These are phyloP conservation scores for Heptranchias perlo DNA, from an alignment of 2,113 vertebrate species.

Conservation along the genomic window DNA sequence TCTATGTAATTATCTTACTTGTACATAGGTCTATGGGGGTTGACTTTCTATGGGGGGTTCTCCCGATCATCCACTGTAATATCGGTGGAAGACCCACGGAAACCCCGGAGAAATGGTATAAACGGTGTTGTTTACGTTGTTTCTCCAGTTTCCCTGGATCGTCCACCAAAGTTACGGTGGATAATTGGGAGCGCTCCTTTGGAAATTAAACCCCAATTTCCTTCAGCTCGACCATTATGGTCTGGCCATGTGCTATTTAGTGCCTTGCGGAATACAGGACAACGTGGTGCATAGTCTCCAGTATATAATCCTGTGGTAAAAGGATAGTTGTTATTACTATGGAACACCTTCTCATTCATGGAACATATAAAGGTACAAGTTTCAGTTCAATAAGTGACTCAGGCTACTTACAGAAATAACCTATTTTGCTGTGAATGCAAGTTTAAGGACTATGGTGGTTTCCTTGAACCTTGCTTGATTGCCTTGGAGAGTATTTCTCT, in stretches of 20 bases:
- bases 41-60: neutral
- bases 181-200: neutral
- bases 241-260: too few species aligned
- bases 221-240: too few species aligned
- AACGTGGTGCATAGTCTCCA: neutral
- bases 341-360: neutral
- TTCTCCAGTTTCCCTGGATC: neutral
- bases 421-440: neutral
- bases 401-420: neutral
- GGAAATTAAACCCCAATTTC: neutral
- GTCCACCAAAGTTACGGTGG: neutral
- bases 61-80: neutral
- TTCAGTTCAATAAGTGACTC: neutral
- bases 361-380: neutral
- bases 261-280: too few species aligned
- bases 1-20: neutral
- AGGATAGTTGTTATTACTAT: neutral
- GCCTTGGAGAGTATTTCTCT: neutral
- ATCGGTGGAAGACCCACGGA: neutral
- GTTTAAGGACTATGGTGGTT: neutral
- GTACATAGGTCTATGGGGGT: neutral
- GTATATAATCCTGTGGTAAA: neutral
- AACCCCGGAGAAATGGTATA: neutral
- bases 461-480: neutral
- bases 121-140: neutral